phyloP scores from a whole-genome alignment of 2,113 vertebrate species.

The Anolis sagrei region DNA sequence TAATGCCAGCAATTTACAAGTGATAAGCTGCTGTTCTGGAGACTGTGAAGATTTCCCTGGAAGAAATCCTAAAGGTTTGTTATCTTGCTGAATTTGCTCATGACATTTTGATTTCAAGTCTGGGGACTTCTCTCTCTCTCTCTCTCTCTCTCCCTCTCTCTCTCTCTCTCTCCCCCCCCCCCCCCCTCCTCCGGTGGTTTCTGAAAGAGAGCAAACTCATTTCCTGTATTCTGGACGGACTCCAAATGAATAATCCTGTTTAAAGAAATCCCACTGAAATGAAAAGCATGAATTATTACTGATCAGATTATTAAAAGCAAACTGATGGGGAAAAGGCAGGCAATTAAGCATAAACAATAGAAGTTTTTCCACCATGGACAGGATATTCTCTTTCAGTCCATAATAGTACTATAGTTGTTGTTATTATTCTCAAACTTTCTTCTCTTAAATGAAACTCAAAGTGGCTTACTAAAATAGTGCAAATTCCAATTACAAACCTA shows the following conservation, averaged over 20 bases:
- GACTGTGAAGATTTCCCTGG: slow-evolving; percentile 16
- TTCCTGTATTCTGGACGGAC: slow-evolving; percentile 10
- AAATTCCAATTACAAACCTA: too few relatives aligned
- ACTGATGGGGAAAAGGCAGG: slow-evolving; percentile 22
- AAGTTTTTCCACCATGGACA: slow-evolving; percentile 38
- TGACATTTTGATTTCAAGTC: slow-evolving; percentile 29
- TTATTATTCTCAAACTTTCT: too few relatives aligned
- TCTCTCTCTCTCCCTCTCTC: too few relatives aligned
- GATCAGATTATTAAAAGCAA: slow-evolving; percentile 42
- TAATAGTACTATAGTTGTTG: too few relatives aligned
- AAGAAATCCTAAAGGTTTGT: slow-evolving; percentile 7
- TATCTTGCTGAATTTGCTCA: slow-evolving; percentile 15
- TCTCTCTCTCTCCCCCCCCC: too few relatives aligned
- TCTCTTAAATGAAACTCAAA: too few relatives aligned
- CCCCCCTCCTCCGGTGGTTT: not conserved
- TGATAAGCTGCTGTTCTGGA: not conserved
- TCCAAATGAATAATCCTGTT: slow-evolving; percentile 43
- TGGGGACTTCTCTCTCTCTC: slow-evolving; percentile 16
- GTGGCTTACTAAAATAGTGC: too few relatives aligned
- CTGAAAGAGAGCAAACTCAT: slow-evolving; percentile 29
- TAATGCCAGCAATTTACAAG: not conserved
- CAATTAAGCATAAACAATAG: slow-evolving; percentile 35
- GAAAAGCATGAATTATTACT: slow-evolving; percentile 42
- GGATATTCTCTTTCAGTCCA: slow-evolving; percentile 47
- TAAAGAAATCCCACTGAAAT: slow-evolving; percentile 46